Evolutionary conservation across 2,888 invertebrate genomes (phyloP).

Genomic region (Koerneria pararmatus): DNA sequence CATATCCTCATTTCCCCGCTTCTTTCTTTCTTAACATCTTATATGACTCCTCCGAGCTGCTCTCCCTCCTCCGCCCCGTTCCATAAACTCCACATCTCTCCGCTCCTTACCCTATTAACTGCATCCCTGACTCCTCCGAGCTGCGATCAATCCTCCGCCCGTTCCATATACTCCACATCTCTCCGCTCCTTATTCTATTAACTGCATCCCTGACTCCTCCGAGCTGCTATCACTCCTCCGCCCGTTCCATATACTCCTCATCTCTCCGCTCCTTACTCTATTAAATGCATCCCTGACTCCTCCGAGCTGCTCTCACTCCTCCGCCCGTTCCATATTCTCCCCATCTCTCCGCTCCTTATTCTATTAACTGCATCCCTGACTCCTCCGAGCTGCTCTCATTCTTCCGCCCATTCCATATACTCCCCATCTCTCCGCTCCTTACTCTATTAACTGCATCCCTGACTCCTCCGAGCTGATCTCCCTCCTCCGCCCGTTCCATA

Average conservation of each 20-base stretch:
- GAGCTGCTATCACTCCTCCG: neutral
- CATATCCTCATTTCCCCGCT: neutral
- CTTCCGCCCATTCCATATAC: neutral
- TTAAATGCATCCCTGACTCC: neutral
- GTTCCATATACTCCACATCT: too few relatives aligned
- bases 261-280: neutral
- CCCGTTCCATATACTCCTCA: neutral
- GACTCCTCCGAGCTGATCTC: neutral
- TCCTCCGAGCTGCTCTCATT: neutral
- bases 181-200: too few relatives aligned
- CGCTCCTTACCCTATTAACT: neutral
- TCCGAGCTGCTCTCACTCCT: neutral
- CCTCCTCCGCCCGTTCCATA: neutral
- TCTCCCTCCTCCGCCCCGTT: neutral
- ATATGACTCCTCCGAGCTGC: neutral
- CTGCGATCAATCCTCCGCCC: too few relatives aligned
- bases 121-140: too few relatives aligned
- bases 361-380: neutral
- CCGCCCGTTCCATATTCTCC: slow-evolving; percentile 2
- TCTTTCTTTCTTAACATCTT: neutral
- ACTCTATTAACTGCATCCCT: neutral
- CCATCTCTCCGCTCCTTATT: neutral
- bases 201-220: neutral
- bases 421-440: neutral
- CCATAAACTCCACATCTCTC: neutral